These are phyloP conservation scores for Habrosyne pyritoides DNA, from an alignment of 2,888 invertebrate genomes.

Conservation along the genomic window DNA sequence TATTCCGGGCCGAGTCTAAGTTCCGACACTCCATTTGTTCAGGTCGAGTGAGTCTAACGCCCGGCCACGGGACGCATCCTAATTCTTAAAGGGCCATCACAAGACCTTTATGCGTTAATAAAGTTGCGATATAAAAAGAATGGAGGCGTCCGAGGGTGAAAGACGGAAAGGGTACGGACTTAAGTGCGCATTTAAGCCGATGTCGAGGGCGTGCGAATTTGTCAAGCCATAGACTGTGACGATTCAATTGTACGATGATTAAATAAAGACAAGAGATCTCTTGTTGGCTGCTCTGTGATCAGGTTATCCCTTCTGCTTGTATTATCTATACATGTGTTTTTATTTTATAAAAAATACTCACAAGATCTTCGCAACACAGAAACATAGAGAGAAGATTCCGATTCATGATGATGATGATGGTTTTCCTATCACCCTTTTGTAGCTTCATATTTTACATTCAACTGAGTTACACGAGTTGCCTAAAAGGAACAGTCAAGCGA, in stretches of 20 bases:
- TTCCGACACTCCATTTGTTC: slow-evolving; percentile 80
- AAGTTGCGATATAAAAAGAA: slow-evolving; percentile 84
- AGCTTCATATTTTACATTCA: no score
- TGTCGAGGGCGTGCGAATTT: slow-evolving; percentile 82
- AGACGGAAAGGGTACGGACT: slow-evolving; percentile 73
- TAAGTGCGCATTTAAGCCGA: slow-evolving; percentile 82
- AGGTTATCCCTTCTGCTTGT: slow-evolving; percentile 34
- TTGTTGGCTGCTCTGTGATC: slow-evolving; percentile 46
- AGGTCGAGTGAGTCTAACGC: slow-evolving; percentile 65
- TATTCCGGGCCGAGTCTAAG: slow-evolving; percentile 47
- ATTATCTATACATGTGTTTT: neutral
- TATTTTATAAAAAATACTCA: neutral
- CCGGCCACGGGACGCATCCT: slow-evolving; percentile 77
- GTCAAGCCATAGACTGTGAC: slow-evolving; percentile 73
- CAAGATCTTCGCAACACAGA: neutral
- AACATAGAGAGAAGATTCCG: no score
- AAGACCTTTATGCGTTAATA: slow-evolving; percentile 84
- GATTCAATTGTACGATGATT: slow-evolving; percentile 76
- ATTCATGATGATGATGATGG: no score
- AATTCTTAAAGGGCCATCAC: slow-evolving; percentile 83
- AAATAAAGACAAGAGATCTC: slow-evolving; percentile 74
- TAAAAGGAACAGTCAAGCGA: neutral
- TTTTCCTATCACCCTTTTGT: no score
- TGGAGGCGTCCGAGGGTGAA: slow-evolving; percentile 81
- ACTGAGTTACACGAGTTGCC: neutral